phyloP scores from a whole-genome alignment of 2,888 invertebrate genomes.

The Fragum whitleyi region DNA sequence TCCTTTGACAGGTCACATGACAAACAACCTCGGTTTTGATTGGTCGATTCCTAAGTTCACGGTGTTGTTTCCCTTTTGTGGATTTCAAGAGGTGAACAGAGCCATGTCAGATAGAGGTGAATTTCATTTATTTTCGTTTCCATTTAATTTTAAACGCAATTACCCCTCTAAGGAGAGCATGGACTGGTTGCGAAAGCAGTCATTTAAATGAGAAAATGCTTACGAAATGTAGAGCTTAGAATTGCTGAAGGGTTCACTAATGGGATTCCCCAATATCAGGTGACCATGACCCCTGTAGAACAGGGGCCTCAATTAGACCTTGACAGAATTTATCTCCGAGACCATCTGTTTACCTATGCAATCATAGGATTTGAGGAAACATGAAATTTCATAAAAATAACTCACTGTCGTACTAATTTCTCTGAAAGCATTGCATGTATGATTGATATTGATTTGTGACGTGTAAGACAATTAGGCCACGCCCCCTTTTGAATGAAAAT shows the following conservation, averaged over 20 bases:
- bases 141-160: neutral
- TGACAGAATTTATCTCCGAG: neutral
- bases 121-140: neutral
- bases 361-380: no score
- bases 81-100: slow-evolving; percentile 24
- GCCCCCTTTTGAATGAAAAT: slow-evolving; percentile 37
- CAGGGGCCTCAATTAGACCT: slow-evolving; percentile 11
- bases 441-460: neutral
- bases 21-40: neutral
- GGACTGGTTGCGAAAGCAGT: no score
- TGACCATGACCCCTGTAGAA: slow-evolving; percentile 25
- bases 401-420: no score
- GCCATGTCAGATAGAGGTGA: slow-evolving; percentile 26
- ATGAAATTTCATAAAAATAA: no score
- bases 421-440: no score
- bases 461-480: slow-evolving; percentile 15
- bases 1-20: neutral
- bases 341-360: no score
- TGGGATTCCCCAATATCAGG: neutral
- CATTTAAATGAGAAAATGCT: no score
- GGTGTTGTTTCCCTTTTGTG: slow-evolving; percentile 31
- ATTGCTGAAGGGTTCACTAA: neutral
- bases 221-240: neutral
- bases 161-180: neutral
- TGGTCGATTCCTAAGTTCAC: neutral